Evolutionary conservation across 2,797 vertebrate species (phyloP).

Genomic region (Sebastes itinus): DNA sequence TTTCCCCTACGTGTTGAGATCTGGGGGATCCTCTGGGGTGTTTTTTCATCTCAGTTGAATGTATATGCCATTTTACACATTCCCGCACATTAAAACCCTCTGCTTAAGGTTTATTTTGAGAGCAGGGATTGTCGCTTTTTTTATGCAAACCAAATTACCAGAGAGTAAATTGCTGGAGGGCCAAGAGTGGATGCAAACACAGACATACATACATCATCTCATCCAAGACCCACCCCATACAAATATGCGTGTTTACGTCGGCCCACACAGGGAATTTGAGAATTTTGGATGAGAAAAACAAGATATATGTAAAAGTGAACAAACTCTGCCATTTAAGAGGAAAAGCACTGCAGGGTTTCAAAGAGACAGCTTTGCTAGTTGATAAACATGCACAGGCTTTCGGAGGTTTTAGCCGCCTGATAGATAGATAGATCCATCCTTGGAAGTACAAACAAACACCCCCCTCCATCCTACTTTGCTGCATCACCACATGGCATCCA

Average conservation of each 20-base stretch:
- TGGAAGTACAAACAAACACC: constrained; percentile 5
- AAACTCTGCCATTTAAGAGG: constrained; percentile 36
- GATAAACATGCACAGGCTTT: constrained; percentile 30
- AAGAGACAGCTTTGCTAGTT: not conserved
- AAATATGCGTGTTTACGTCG: constrained; percentile 15
- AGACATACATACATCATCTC: not conserved
- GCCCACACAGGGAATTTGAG: constrained; percentile 6
- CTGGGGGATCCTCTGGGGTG: constrained; percentile 18
- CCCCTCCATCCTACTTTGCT: not conserved
- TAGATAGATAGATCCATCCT: not conserved
- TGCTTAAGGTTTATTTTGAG: constrained; percentile 24
- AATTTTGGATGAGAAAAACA: constrained; percentile 26
- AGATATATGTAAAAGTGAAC: constrained; percentile 45
- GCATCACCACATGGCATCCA: constrained; percentile 31
- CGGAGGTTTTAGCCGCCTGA: constrained; percentile 2
- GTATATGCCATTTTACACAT: constrained; percentile 6
- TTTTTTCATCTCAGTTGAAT: not conserved
- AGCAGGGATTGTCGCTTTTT: constrained; percentile 21
- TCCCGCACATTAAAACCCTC: not conserved
- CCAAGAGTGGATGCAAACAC: constrained; percentile 28
- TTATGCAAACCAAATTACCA: constrained; percentile 45
- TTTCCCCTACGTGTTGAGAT: constrained; percentile 2
- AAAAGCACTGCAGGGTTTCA: constrained; percentile 20
- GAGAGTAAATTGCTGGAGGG: constrained; percentile 23
- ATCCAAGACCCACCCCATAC: constrained; percentile 20